Conservation (phyloP, 2,888 invertebrate genomes). For the Drosophila austrosaltans region DNA sequence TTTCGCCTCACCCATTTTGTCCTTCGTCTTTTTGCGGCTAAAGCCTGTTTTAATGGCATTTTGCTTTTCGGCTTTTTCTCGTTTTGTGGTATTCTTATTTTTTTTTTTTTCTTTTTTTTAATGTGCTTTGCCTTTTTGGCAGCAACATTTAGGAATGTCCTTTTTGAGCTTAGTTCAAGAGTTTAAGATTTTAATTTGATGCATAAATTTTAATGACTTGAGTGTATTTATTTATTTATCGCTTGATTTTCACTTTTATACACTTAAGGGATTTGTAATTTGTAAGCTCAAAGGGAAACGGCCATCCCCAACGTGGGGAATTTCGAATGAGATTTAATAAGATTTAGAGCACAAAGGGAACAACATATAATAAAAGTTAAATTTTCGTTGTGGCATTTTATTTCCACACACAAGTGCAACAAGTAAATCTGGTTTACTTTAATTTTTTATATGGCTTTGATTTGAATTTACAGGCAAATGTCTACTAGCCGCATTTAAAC, state of each 20-base stretch:
- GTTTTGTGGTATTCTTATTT: slow-evolving; percentile 5
- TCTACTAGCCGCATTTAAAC: too few species aligned
- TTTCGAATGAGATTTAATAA: neutral
- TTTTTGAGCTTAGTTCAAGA: slow-evolving; percentile 49
- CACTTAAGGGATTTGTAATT: slow-evolving; percentile 66
- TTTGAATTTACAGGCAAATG: too few species aligned
- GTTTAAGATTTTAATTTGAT: slow-evolving; percentile 63
- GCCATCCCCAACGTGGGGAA: neutral
- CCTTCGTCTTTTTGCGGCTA: slow-evolving; percentile 19
- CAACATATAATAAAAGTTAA: neutral
- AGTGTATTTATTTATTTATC: slow-evolving; percentile 61
- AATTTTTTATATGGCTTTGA: too few species aligned
- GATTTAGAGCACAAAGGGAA: neutral
- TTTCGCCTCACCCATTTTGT: slow-evolving; percentile 23
- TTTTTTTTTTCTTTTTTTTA: slow-evolving; percentile 16
- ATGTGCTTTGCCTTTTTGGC: slow-evolving; percentile 23
- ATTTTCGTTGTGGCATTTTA: neutral
- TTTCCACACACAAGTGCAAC: neutral
- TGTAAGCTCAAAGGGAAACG: slow-evolving; percentile 28
- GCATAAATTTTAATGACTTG: slow-evolving; percentile 59
- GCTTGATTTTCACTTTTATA: slow-evolving; percentile 40
- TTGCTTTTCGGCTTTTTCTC: slow-evolving; percentile 18
- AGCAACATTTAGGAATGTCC: slow-evolving; percentile 28
- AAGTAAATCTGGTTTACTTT: neutral
- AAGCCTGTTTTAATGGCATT: slow-evolving; percentile 51